These are phyloP conservation scores for Hybognathus amarus DNA, from an alignment of 2,797 vertebrate genomes.

Conservation along the genomic window DNA sequence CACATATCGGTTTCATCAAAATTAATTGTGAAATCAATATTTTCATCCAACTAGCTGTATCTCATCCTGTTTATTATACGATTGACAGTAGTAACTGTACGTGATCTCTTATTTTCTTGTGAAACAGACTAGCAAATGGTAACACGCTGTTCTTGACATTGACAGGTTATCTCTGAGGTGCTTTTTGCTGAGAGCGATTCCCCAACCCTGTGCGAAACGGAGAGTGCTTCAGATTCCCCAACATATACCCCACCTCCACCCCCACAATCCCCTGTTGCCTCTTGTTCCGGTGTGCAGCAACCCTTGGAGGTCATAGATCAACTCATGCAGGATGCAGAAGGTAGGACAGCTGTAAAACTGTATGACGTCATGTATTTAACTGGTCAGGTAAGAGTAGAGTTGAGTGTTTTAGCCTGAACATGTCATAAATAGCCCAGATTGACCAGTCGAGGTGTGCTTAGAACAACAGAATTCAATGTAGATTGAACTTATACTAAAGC, in stretches of 20 bases:
- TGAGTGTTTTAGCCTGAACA: conserved; percentile 6
- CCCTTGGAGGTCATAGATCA: conserved; percentile 76
- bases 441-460: neutral
- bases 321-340: conserved; percentile 81
- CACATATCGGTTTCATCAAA: neutral
- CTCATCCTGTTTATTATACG: neutral
- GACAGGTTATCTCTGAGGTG: conserved; percentile 79
- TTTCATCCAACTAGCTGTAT: neutral
- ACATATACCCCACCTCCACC: conserved; percentile 45
- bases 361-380: neutral
- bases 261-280: conserved; percentile 55
- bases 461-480: neutral
- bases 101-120: neutral
- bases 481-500: neutral
- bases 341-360: conserved; percentile 63
- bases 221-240: conserved; percentile 30
- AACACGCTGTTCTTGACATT: conserved; percentile 17
- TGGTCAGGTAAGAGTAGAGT: neutral
- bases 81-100: neutral
- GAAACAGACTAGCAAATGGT: neutral
- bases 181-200: conserved; percentile 70
- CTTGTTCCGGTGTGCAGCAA: conserved; percentile 50
- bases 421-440: conserved; percentile 37
- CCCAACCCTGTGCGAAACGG: conserved; percentile 50
- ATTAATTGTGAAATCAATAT: neutral